Evolutionary conservation across 2,113 vertebrate genomes (phyloP).

Genomic region (Aplodontia rufa): DNA sequence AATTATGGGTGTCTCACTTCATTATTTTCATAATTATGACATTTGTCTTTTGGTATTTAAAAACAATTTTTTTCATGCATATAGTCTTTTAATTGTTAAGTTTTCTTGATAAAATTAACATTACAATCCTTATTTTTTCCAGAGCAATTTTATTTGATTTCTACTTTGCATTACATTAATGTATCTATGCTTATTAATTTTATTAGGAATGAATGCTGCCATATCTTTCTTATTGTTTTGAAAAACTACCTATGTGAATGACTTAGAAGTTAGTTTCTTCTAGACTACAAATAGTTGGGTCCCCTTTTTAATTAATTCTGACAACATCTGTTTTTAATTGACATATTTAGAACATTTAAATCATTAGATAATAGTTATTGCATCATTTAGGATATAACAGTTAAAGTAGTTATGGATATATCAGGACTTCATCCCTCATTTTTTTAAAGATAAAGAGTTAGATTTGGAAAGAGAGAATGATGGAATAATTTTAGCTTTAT

Average conservation of each 20-base stretch:
- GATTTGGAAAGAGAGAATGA: too few relatives aligned
- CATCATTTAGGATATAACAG: too few relatives aligned
- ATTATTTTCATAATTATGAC: not conserved
- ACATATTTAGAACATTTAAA: too few relatives aligned
- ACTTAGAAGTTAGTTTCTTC: not conserved
- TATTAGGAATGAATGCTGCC: not conserved
- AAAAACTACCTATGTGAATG: not conserved
- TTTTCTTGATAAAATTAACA: not conserved
- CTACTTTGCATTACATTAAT: not conserved
- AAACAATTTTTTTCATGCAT: not conserved
- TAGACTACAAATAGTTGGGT: not conserved
- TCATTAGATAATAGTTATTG: too few relatives aligned
- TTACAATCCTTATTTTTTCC: not conserved
- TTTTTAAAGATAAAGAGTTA: too few relatives aligned
- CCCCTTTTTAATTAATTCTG: not conserved
- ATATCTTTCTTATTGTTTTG: not conserved
- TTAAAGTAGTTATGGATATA: too few relatives aligned
- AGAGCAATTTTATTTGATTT: not conserved
- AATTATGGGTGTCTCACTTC: not conserved
- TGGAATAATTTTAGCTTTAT: too few relatives aligned
- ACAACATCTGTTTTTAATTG: too few relatives aligned
- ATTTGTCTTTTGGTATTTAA: not conserved
- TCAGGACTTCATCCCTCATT: too few relatives aligned
- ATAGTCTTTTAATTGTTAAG: not conserved
- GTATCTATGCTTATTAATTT: not conserved